Evolutionary conservation across 2,113 vertebrate species (phyloP), one percentile per base, ranked within the genome.

Genomic region (Numida meleagris): DNA sequence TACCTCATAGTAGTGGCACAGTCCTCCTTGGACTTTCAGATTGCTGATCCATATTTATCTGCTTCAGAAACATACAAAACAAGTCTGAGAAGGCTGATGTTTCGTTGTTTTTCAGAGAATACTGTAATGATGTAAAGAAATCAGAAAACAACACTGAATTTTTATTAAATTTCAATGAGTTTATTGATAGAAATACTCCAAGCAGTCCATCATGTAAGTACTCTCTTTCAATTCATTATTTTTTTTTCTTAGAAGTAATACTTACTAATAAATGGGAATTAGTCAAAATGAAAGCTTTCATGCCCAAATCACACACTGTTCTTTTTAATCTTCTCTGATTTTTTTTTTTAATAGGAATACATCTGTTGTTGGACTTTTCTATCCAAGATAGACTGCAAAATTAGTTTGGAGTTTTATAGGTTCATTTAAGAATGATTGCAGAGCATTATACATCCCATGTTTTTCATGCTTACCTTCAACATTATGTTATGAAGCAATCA

Each of bases 121-220:
- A 99, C 95, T 99, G 99, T 97, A 99, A 91, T 75, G 98, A 99
- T 63, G 97, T 99, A 96, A 99, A 99, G 96, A 92, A 98, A 94
- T 98, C 98, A 51, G 97, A 98, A 90, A 99, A 99, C 97, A 99
- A 99, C 97, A 99, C 99, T 27, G 98, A 99, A 96, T 99, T 99
- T 97, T 98, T 99, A 83, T 96, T 99, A 90, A 98, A 99, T 96
- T 99, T 99, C 97, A 98, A 98, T 97, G 97, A 99, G 77, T 98
- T 98, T 97, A 99, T 99, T 93, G 98, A 99, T 86, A 98, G 98
- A 94, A 97, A 98, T 97, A 98, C 98, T 68, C 98, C 99, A 90
- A 99, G 97, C 96, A 98, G 98, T 89, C 97, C 98, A 5, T 98
- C 95, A 57, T 99, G 99, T 99, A 98, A 99, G 99, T 99, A 96